These are phyloP conservation scores for Phallusia fumigata DNA, from an alignment of 23 tunicate species.

Conservation along the genomic window DNA sequence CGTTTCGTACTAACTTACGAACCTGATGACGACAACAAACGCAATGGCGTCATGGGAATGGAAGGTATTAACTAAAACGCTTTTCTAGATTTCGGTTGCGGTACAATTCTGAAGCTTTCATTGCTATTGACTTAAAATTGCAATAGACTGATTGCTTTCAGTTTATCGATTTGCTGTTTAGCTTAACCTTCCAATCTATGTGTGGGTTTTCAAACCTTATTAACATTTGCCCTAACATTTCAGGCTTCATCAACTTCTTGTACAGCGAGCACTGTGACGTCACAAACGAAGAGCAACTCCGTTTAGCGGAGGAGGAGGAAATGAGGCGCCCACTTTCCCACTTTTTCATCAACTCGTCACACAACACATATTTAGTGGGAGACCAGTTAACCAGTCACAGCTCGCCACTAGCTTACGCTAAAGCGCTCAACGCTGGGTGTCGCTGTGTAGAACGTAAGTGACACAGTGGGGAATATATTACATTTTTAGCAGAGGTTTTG, in stretches of 20 bases:
- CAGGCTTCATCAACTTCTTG: slow-evolving; percentile 68
- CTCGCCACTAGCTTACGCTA: slow-evolving; percentile 54
- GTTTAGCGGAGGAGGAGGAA: not conserved
- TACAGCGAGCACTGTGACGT: slow-evolving; percentile 69
- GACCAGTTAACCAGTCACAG: slow-evolving; percentile 78
- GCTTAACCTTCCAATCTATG: not conserved
- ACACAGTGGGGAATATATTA: too few species aligned
- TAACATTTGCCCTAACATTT: not conserved
- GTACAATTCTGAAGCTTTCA: too few species aligned
- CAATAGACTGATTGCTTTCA: too few species aligned
- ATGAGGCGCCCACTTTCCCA: slow-evolving; percentile 68
- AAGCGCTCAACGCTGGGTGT: slow-evolving; percentile 68
- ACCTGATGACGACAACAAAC: slow-evolving; percentile 29
- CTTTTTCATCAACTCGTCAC: slow-evolving; percentile 83
- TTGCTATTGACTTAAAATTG: too few species aligned
- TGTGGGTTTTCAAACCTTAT: not conserved
- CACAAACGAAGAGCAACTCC: slow-evolving; percentile 15
- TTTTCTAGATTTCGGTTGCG: too few species aligned
- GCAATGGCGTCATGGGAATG: slow-evolving; percentile 22
- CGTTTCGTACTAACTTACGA: slow-evolving; percentile 36
- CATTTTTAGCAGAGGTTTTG: too few species aligned
- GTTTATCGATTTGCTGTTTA: too few species aligned
- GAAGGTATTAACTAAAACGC: slow-evolving; percentile 39
- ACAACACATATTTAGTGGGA: slow-evolving; percentile 80
- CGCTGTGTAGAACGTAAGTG: slow-evolving; percentile 88